Percentiles rank a stretch among this genome's conserved stretches.
Conservation (phyloP, 2,113 vertebrate species). For the Passerina amoena region DNA sequence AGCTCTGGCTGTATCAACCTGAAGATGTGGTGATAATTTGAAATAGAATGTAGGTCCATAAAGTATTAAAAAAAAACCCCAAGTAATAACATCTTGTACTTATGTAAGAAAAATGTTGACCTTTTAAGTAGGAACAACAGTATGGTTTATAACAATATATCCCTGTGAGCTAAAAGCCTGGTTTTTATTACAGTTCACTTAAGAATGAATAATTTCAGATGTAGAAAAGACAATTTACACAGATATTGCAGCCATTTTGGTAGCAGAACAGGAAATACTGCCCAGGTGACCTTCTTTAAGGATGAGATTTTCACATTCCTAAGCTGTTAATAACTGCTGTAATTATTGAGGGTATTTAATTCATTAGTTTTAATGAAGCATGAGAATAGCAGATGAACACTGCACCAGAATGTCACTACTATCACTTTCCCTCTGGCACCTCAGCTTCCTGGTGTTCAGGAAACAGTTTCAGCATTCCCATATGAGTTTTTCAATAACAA, state of each 20-base stretch:
- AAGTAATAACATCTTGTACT: neutral
- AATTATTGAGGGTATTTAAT: neutral
- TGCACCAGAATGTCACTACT: neutral
- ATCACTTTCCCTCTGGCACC: constrained; percentile 10
- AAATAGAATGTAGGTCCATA: neutral
- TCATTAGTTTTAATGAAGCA: neutral
- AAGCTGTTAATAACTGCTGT: neutral
- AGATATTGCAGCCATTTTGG: neutral
- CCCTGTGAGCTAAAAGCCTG: neutral
- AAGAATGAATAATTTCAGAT: neutral
- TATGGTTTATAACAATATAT: neutral
- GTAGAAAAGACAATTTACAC: neutral
- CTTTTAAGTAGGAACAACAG: neutral
- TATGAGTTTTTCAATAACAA: neutral
- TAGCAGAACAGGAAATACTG: neutral
- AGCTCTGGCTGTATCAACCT: neutral
- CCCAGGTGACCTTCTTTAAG: neutral
- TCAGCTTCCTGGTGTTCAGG: neutral
- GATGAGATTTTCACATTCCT: neutral
- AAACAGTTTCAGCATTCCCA: neutral
- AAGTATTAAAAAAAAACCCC: neutral
- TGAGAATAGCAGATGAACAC: constrained; percentile 4
- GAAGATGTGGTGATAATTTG: neutral
- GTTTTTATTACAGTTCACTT: neutral
- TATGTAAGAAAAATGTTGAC: neutral